A percentile compares a stretch with the other conserved stretches of the same genome.
Evolutionary conservation across 37 sponge, comb jelly and placozoan genomes (phyloP).

Genomic region (Oopsacas minuta): DNA sequence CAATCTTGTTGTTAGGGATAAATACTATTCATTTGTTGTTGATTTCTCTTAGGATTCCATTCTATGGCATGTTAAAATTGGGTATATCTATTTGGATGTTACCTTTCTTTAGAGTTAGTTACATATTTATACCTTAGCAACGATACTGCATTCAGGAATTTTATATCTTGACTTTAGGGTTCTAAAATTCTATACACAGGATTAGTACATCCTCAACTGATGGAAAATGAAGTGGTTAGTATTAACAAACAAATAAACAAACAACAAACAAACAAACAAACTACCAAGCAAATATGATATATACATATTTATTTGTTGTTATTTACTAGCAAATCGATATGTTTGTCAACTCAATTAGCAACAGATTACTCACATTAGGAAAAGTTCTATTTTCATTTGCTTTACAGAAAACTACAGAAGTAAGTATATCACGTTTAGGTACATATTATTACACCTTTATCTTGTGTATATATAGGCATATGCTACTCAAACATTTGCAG

Average conservation of each 20-base stretch:
- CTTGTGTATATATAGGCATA: neutral
- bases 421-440: neutral
- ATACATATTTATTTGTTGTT: neutral
- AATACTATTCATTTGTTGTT: neutral
- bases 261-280: no score
- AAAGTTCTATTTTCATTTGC: constrained; percentile 7
- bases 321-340: neutral
- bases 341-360: constrained; percentile 6
- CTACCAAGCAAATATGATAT: no score
- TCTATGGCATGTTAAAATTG: neutral
- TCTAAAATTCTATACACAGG: neutral
- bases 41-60: neutral
- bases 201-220: neutral
- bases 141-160: neutral
- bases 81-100: neutral
- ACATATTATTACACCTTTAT: neutral
- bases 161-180: neutral
- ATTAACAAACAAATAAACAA: neutral
- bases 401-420: neutral
- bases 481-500: neutral
- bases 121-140: neutral
- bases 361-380: neutral
- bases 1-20: neutral
- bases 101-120: neutral
- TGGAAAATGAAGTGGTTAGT: neutral